Evolutionary conservation across 2,113 vertebrate genomes (phyloP).

Genomic region (Aleadryas rufinucha): DNA sequence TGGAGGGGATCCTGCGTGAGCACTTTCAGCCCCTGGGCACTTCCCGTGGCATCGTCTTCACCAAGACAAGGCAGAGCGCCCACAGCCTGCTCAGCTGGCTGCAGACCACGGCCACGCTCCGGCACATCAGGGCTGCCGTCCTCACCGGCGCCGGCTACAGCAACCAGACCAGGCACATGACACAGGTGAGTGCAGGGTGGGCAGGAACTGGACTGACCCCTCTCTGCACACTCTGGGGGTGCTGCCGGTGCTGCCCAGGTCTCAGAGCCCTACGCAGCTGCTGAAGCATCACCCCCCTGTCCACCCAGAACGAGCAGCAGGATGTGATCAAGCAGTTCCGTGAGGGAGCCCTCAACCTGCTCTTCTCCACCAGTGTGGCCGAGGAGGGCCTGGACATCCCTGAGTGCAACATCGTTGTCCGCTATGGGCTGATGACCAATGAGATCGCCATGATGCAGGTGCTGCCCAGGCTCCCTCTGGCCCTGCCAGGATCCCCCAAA

Average conservation of each 20-base stretch:
- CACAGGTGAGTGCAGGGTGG: slow-evolving; percentile 74
- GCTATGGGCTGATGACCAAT: slow-evolving; percentile 91
- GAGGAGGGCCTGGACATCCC: slow-evolving; percentile 93
- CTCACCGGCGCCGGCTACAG: slow-evolving; percentile 78
- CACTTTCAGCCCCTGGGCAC: slow-evolving; percentile 60
- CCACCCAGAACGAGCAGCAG: slow-evolving; percentile 73
- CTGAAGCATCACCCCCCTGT: not conserved
- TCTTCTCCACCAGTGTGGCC: slow-evolving; percentile 89
- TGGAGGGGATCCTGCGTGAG: slow-evolving; percentile 76
- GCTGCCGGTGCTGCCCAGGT: fast-evolving
- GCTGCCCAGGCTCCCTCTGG: not conserved
- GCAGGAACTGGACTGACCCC: not conserved
- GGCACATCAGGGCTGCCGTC: slow-evolving; percentile 71
- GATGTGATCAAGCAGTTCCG: slow-evolving; percentile 81
- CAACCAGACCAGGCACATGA: slow-evolving; percentile 83
- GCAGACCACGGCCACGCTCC: slow-evolving; percentile 45
- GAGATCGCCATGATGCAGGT: slow-evolving; percentile 91
- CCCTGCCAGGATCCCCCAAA: not conserved
- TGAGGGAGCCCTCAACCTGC: slow-evolving; percentile 78
- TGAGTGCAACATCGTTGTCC: slow-evolving; percentile 87
- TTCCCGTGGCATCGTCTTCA: slow-evolving; percentile 84
- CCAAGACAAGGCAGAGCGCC: slow-evolving; percentile 80
- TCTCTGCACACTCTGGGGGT: not conserved
- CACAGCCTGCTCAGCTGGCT: slow-evolving; percentile 84
- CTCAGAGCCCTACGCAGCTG: fast-evolving